These are phyloP conservation scores for Pelvicachromis taeniatus DNA, from an alignment of 2,113 vertebrate genomes.

Conservation along the genomic window DNA sequence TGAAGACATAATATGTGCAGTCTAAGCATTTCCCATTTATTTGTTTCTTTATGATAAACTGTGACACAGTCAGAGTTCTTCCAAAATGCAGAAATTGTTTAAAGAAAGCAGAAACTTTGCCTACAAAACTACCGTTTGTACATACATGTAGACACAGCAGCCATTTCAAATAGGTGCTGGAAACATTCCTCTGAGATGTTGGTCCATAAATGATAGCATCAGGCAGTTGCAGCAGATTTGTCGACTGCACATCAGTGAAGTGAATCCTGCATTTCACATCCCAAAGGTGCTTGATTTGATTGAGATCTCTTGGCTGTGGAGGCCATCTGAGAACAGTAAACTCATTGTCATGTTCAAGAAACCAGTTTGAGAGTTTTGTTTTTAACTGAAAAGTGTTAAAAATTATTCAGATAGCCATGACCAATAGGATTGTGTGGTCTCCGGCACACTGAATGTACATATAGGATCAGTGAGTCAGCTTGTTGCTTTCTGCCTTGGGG, in stretches of 20 bases:
- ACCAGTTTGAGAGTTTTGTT: not conserved
- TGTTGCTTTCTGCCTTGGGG: slow-evolving; percentile 45
- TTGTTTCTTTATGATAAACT: not conserved
- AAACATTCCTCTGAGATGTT: not conserved
- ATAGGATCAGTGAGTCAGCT: slow-evolving; percentile 52
- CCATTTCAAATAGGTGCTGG: not conserved
- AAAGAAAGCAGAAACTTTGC: not conserved
- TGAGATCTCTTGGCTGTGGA: not conserved
- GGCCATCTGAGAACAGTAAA: not conserved
- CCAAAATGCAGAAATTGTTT: not conserved
- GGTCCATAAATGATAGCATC: not conserved
- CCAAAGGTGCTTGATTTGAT: not conserved
- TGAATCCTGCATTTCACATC: not conserved
- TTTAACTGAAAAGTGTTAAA: not conserved
- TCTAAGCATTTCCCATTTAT: not conserved
- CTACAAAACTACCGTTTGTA: not conserved
- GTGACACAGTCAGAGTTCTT: not conserved
- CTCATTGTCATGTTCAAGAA: not conserved
- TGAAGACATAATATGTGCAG: not conserved
- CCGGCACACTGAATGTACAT: not conserved
- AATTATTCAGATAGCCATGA: not conserved
- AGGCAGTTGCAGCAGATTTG: not conserved
- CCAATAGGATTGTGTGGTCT: not conserved
- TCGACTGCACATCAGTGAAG: not conserved
- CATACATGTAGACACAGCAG: not conserved